Percentiles rank a stretch among this genome's conserved stretches.
Conservation (phyloP, 2,797 vertebrate genomes). For the Momotus momota region DNA sequence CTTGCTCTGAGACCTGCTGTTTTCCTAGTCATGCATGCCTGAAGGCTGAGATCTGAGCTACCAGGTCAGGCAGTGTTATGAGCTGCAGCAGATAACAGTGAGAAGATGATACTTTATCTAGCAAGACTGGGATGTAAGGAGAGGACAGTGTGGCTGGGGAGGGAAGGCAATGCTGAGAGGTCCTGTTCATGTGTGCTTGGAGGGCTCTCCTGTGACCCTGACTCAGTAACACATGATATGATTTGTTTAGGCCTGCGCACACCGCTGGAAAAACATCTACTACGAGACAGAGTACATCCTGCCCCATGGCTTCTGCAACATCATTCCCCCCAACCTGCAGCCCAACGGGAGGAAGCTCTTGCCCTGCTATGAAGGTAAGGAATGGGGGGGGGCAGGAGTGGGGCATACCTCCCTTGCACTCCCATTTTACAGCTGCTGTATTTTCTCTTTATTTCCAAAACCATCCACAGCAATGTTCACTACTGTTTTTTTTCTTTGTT, state of each 20-base stretch:
- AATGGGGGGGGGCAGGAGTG: fast-evolving
- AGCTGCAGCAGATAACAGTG: not conserved
- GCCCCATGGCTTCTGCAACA: conserved; percentile 94
- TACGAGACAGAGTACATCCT: conserved; percentile 93
- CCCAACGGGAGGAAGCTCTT: conserved; percentile 85
- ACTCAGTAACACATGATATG: not conserved
- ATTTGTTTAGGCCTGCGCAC: conserved; percentile 91
- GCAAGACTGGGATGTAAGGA: not conserved
- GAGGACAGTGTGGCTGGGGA: fast-evolving
- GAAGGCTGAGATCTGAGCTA: not conserved
- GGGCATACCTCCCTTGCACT: not conserved
- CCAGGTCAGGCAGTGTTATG: not conserved
- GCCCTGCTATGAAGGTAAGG: conserved; percentile 96
- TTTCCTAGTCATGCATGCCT: not conserved
- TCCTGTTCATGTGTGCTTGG: fast-evolving
- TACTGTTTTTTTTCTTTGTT: not conserved
- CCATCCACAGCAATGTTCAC: not conserved
- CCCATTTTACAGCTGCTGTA: not conserved
- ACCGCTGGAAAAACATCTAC: conserved; percentile 98
- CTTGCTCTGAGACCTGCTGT: not conserved
- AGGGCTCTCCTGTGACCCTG: not conserved
- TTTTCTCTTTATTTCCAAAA: not conserved
- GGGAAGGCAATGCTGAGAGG: not conserved
- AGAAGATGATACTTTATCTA: not conserved
- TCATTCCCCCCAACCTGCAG: conserved; percentile 91